These are phyloP conservation scores for Cavia aperea DNA, from an alignment of 2,113 vertebrate species.

Conservation along the genomic window DNA sequence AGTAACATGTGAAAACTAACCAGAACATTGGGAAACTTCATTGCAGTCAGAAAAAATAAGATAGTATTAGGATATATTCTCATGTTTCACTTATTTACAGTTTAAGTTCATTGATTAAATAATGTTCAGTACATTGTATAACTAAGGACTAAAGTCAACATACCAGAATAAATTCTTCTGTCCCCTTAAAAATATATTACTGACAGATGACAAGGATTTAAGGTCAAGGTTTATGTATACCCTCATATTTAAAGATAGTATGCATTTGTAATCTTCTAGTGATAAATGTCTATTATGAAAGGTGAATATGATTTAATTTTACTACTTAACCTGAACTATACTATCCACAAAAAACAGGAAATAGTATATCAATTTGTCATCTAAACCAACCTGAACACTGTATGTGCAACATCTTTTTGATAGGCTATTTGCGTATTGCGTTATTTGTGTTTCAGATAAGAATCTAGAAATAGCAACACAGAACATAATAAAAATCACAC, in stretches of 20 bases:
- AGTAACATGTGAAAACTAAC: no score
- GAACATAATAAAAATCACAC: not conserved
- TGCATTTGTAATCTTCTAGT: not conserved
- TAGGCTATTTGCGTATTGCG: not conserved
- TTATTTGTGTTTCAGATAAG: slow-evolving; percentile 21
- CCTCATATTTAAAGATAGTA: not conserved
- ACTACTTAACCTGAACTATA: not conserved
- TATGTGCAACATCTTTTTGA: not conserved
- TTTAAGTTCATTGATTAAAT: not conserved
- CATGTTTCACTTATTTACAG: slow-evolving; percentile 39
- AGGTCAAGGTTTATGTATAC: not conserved
- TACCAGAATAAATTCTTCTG: not conserved
- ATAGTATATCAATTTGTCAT: not conserved
- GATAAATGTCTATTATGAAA: not conserved
- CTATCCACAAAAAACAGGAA: not conserved
- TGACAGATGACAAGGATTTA: not conserved
- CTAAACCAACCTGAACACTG: not conserved
- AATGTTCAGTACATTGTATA: not conserved
- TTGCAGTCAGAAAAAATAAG: slow-evolving; percentile 34
- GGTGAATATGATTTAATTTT: not conserved
- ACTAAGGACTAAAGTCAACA: not conserved
- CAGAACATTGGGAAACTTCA: not conserved
- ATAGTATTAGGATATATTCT: slow-evolving; percentile 10
- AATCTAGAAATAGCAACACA: not conserved
- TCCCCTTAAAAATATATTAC: not conserved